Conservation (phyloP, 2,888 invertebrate species). For the Orgyia antiqua region DNA sequence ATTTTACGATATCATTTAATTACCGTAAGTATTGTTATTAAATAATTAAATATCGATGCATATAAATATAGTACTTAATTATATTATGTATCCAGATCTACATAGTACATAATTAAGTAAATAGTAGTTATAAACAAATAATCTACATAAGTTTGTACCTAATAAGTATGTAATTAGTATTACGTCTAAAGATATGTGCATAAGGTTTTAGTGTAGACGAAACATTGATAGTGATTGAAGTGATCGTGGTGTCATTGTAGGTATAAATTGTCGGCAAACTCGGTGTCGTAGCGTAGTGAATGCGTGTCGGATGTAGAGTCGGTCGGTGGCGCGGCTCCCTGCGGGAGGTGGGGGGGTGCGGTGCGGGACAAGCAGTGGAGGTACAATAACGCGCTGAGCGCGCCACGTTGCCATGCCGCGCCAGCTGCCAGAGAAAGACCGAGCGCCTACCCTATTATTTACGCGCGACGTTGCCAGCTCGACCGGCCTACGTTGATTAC, state of each 20-base stretch:
- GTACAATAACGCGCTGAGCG: conserved; percentile 39
- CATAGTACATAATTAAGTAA: conserved; percentile 23
- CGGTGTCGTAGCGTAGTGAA: conserved; percentile 33
- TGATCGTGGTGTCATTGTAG: conserved; percentile 51
- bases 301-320: conserved; percentile 54
- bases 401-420: conserved; percentile 72
- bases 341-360: conserved; percentile 30
- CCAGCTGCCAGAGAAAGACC: conserved; percentile 77
- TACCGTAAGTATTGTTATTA: conserved; percentile 2
- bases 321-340: conserved; percentile 43
- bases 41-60: conserved; percentile 1
- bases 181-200: conserved; percentile 1
- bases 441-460: conserved; percentile 77
- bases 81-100: conserved; percentile 14
- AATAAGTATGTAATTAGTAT: conserved; percentile 18
- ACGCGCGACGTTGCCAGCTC: conserved; percentile 74
- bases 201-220: conserved; percentile 22
- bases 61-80: conserved; percentile 8
- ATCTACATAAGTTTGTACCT: conserved; percentile 13
- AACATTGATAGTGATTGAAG: conserved; percentile 47
- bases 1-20: conserved; percentile 9
- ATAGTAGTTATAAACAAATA: too few species aligned
- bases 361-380: conserved; percentile 5
- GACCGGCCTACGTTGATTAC: conserved; percentile 76
- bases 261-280: conserved; percentile 56